Base-by-base conservation (phyloP, 2,113 vertebrate genomes). In the Plestiodon gilberti region DNA sequence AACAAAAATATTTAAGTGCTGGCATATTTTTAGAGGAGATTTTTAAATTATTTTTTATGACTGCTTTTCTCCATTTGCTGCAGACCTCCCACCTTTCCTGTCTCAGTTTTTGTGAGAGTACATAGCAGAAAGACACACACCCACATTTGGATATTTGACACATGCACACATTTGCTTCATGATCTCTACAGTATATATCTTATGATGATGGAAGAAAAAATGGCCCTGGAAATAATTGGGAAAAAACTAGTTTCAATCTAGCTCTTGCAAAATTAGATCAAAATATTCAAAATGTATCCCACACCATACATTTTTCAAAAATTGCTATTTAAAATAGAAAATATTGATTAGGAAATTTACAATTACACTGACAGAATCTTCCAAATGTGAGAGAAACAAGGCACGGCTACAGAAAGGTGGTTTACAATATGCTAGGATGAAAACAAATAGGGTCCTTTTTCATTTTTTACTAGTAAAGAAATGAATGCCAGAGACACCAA, bases 111-210 rank as follows among this genome's bases (percentile, higher is more conserved):
- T 4, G 10, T 33, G 11, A 80, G 17, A 38, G 10, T 82, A 64
- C 10, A 62, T 80, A 73, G 4, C 33, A 43, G 83, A 22, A 55
- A 84, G 3, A 80, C 81, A 87, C 91, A 90, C 62, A 88, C 57
- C 73, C 69, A 40, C 0, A 87, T 80, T 86, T 75, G 87, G 18
- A 67, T 71, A 89, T 80, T 89, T 91, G 81, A 74, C 83, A 91
- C 57, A 38, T 91, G 70, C 83, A 91, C 57, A 38, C 91, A 30
- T 90, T 90, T 90, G 74, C 33, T 70, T 70, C 6, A 3, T 23
- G n/a, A 22, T 33, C 57, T n/a, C n/a, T n/a, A n/a, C n/a, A n/a
- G n/a, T 17, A 57, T 13, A 33, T 78, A 22, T 59, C 1, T 13
- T n/a, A n/a, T 78, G n/a, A 77, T 17, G 11, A 78, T 30, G 17